These are phyloP conservation scores for Condylura cristata DNA, from an alignment of 2,113 vertebrate species.

Conservation along the genomic window DNA sequence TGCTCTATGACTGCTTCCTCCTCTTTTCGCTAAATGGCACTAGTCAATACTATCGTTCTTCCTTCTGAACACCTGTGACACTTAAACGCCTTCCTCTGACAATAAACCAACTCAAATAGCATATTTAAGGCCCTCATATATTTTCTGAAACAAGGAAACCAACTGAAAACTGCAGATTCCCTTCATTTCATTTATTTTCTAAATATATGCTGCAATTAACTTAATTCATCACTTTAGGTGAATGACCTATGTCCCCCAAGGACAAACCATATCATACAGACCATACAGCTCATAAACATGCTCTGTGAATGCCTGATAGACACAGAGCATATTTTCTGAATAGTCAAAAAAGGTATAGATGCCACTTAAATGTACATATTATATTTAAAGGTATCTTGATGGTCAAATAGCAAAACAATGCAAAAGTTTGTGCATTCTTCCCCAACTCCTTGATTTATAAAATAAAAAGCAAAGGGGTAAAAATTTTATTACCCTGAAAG, in stretches of 20 bases:
- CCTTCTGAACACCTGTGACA: neutral
- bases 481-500: conserved; percentile 2
- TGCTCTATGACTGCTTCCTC: neutral
- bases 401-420: neutral
- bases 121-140: neutral
- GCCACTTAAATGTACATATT: neutral
- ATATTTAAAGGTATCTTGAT: conserved; percentile 36
- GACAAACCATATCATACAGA: neutral
- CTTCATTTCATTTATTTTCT: neutral
- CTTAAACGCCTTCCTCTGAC: neutral
- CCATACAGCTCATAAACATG: neutral
- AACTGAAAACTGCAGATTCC: neutral
- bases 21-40: neutral
- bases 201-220: neutral
- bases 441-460: neutral
- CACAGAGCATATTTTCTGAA: neutral
- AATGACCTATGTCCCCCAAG: neutral
- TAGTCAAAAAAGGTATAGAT: neutral
- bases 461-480: conserved; percentile 1
- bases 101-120: neutral
- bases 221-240: neutral
- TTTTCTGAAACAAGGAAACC: neutral
- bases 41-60: neutral
- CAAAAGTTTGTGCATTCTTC: neutral
- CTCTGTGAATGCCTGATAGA: neutral